Base-by-base conservation (phyloP, 2,888 invertebrate species). In the Synergus japonicus region DNA sequence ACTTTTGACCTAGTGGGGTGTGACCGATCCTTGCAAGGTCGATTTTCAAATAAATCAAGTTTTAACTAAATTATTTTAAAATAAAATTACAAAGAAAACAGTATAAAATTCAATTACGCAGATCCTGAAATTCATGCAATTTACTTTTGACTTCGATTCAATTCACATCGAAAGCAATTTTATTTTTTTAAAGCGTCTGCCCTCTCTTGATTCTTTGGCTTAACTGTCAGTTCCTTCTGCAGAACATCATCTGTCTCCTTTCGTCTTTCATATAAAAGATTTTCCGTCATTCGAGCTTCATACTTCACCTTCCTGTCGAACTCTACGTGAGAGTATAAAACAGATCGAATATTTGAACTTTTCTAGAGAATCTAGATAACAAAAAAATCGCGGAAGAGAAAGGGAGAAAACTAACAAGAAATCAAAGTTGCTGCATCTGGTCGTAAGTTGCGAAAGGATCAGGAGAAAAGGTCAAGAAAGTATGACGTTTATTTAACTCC, bases 1-100 rank as follows among this genome's bases (percentile, higher is more conserved):
- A 81, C 80, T 84, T 79, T 84, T 81, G 82, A 79, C 81, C 67
- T 77, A 78, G 15, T 4, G 37, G 37, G 37, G 41, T 73, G 54
- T 73, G 54, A 58, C 73, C 29, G n/a, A 73, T 73, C 49, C 73
- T 73, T 29, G 49, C 49, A 54, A 54, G 49, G 37, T 54, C 54
- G 37, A 73, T 49, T 69, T 46, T 49, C 46, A 46, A 22, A 29
- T 29, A 29, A 29, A 29, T 29, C 29, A 29, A 29, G 29, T 29
- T 29, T 29, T 29, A 29, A 29, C 29, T 29, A 29, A 29, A 29
- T 29, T 29, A 29, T 29, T 29, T 29, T 29, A 29, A 29, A 29
- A 29, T 29, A 29, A 29, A 29, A 29, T 29, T 29, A 29, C 22
- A 29, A 54, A 7, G 10, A 37, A 54, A 54, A n/a, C 5, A 58